These are phyloP conservation scores for Empidonax alnorum DNA, from an alignment of 2,113 vertebrate genomes.

Conservation along the genomic window DNA sequence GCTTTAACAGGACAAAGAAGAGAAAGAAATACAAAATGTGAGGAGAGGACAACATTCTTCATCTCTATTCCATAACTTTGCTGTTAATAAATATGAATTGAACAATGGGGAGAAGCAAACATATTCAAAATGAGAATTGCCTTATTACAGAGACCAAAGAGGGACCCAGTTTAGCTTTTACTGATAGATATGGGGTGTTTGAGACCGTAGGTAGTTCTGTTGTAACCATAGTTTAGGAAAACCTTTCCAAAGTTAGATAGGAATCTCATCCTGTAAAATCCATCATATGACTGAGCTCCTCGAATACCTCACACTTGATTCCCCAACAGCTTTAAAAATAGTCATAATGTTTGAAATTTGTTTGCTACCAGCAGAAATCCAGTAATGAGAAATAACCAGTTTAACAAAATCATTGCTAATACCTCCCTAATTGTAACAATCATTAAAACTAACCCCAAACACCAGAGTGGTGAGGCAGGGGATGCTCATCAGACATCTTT, in stretches of 20 bases:
- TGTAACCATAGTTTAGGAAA: not conserved
- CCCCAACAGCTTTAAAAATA: not conserved
- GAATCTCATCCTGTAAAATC: not conserved
- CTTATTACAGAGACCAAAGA: not conserved
- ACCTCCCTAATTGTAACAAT: not conserved
- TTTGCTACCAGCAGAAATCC: not conserved
- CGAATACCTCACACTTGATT: not conserved
- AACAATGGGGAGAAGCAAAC: fast-evolving
- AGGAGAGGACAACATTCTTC: not conserved
- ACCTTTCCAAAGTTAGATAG: not conserved
- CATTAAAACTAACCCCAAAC: not conserved
- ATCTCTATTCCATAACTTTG: not conserved
- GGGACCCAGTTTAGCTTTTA: not conserved
- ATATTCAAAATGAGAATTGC: not conserved
- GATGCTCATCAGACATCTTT: not conserved
- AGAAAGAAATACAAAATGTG: not conserved
- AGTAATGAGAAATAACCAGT: not conserved
- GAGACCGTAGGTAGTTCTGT: not conserved
- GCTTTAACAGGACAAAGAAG: not conserved
- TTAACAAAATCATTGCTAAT: not conserved
- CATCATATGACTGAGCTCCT: not conserved
- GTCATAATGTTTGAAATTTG: fast-evolving
- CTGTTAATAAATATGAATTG: not conserved
- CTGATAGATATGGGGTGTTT: not conserved
- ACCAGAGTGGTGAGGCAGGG: not conserved